A percentile compares a stretch with the other conserved stretches of the same genome.
Evolutionary conservation across 2,888 invertebrate species (phyloP).

Genomic region (Crossocerus cetratus): DNA sequence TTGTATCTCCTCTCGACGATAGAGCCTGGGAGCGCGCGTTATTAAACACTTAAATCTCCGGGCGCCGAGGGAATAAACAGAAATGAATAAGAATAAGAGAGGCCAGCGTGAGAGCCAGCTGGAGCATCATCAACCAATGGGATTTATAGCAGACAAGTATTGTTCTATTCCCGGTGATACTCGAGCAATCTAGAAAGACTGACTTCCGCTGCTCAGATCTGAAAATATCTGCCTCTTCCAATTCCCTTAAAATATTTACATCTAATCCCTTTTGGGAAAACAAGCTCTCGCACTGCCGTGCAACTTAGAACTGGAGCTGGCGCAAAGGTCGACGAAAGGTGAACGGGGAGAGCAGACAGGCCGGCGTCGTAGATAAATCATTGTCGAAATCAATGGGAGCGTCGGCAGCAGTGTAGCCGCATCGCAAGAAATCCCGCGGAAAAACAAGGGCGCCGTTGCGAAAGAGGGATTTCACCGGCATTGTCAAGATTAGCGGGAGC

Average conservation of each 20-base stretch:
- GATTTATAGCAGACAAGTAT: conserved; percentile 52
- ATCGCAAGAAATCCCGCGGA: conserved; percentile 39
- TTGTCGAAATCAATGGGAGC: conserved; percentile 37
- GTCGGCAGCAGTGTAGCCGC: background rate
- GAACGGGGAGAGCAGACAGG: conserved; percentile 29
- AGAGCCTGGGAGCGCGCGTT: conserved; percentile 45
- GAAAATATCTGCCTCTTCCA: conserved; percentile 3
- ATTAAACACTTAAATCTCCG: conserved; percentile 69
- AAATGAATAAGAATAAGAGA: conserved; percentile 23
- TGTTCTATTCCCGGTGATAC: conserved; percentile 22
- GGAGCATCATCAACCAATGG: conserved; percentile 34
- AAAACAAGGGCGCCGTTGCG: conserved; percentile 25
- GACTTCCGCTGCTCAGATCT: background rate
- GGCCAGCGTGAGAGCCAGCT: background rate
- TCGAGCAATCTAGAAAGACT: no score
- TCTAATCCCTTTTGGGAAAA: no score
- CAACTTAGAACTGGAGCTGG: background rate
- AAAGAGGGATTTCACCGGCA: background rate
- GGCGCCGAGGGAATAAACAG: conserved; percentile 41
- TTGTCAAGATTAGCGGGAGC: conserved; percentile 21
- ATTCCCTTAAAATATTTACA: no score
- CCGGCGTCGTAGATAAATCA: conserved; percentile 38
- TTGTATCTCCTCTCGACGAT: conserved; percentile 34
- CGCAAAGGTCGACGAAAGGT: conserved; percentile 13
- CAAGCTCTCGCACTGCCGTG: no score